A percentile compares a stretch with the other conserved stretches of the same genome.
Evolutionary conservation across 1,140 invertebrate species (phyloP).

Genomic region (Ostrea edulis): DNA sequence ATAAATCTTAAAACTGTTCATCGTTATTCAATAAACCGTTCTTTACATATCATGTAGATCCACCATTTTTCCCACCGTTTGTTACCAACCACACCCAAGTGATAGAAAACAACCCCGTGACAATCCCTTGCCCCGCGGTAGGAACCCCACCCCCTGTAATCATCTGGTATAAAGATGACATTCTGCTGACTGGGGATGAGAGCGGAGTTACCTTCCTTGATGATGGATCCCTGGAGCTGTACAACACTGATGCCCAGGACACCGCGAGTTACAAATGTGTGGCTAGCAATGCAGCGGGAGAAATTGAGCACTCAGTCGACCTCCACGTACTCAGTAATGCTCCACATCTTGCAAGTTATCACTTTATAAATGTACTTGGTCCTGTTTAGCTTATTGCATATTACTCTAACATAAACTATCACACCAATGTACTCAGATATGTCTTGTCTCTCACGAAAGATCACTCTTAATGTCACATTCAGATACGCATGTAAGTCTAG

Average conservation of each 20-base stretch:
- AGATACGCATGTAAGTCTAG: too few species aligned
- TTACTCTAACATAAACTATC: too few species aligned
- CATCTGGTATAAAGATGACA: conserved; percentile 79
- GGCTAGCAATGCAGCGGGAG: conserved; percentile 80
- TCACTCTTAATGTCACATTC: too few species aligned
- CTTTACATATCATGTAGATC: conserved; percentile 55
- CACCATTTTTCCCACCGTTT: conserved; percentile 64
- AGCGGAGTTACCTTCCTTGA: conserved; percentile 60
- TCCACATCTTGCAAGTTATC: too few species aligned
- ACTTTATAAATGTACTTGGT: too few species aligned
- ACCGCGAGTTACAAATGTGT: conserved; percentile 80
- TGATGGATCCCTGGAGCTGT: conserved; percentile 71
- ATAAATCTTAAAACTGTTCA: not conserved
- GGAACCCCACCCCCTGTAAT: conserved; percentile 80
- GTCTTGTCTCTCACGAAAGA: too few species aligned
- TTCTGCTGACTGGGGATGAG: conserved; percentile 58
- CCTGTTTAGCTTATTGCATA: too few species aligned
- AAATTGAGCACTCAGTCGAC: conserved; percentile 72
- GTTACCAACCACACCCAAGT: conserved; percentile 66
- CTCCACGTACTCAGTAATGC: conserved; percentile 77
- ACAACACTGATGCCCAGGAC: conserved; percentile 70
- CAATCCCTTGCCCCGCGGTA: conserved; percentile 78
- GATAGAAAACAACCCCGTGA: conserved; percentile 71
- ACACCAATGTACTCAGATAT: too few species aligned
- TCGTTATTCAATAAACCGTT: not conserved